phyloP scores from a whole-genome alignment of 92 coral and sea anemone species.

The Actinernus sp. region DNA sequence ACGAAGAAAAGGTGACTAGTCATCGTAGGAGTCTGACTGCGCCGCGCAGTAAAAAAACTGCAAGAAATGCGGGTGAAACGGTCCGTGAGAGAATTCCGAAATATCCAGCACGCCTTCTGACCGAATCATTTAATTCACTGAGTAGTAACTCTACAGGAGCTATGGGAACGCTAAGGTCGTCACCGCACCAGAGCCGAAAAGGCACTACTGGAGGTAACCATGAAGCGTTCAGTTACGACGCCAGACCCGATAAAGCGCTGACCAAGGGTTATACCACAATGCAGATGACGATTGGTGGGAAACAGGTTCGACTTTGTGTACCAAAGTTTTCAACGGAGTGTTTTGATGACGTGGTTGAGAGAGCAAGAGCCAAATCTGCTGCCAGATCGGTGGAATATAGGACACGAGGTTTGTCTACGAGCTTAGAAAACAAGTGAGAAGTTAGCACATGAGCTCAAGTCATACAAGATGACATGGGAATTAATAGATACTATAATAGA shows the following conservation, averaged over 20 bases:
- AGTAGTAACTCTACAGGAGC: not conserved
- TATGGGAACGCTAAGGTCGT: not conserved
- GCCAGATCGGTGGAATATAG: no score
- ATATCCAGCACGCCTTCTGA: not conserved
- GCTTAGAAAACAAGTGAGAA: no score
- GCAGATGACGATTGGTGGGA: constrained; percentile 89
- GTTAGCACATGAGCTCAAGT: no score
- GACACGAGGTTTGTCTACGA: no score
- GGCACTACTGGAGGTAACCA: not conserved
- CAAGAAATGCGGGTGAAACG: not conserved
- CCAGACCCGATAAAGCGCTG: constrained; percentile 50
- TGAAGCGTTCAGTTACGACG: constrained; percentile 43
- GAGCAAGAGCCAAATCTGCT: constrained; percentile 54
- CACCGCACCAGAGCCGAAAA: not conserved
- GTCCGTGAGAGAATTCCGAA: not conserved
- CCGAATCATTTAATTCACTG: constrained; percentile 25
- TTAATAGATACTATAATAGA: no score
- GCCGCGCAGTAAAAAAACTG: not conserved
- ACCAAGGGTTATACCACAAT: constrained; percentile 74
- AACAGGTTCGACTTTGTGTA: constrained; percentile 69
- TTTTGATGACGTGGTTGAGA: constrained; percentile 43
- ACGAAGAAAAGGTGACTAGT: not conserved
- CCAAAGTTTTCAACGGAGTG: constrained; percentile 70
- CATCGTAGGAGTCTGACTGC: not conserved
- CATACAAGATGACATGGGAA: no score